Percentiles rank a stretch among this genome's conserved stretches.
phyloP scores from a whole-genome alignment of 2,113 vertebrate genomes.

The Cryptomyrus ogoouensis region DNA sequence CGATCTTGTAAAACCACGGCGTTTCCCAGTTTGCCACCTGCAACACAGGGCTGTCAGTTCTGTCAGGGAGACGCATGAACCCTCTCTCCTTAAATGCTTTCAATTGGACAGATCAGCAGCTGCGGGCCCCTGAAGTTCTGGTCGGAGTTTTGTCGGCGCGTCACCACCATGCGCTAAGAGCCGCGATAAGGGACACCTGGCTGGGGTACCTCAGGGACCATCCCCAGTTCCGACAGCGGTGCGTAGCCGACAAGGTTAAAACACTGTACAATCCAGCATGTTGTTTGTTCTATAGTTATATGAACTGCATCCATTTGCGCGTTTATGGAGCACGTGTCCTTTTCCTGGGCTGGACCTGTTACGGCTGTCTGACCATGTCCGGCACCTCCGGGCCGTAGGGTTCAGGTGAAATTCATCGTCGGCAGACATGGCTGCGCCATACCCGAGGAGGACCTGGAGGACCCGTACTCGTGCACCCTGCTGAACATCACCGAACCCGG shows the following conservation, averaged over 20 bases:
- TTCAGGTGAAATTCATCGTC: conserved; percentile 94
- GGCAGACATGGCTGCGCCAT: conserved; percentile 79
- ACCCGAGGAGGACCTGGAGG: conserved; percentile 88
- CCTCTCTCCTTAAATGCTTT: background rate
- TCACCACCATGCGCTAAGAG: conserved; percentile 76
- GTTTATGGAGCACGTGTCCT: background rate
- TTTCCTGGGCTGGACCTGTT: background rate
- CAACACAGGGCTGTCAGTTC: background rate
- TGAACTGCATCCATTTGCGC: background rate
- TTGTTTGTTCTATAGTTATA: background rate
- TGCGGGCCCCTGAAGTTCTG: conserved; percentile 68
- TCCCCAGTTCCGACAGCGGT: conserved; percentile 74
- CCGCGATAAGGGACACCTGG: conserved; percentile 85
- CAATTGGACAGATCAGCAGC: conserved; percentile 42
- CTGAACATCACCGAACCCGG: conserved; percentile 87
- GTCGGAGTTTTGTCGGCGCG: conserved; percentile 90
- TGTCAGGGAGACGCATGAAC: background rate
- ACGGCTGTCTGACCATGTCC: conserved; percentile 12
- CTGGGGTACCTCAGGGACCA: conserved; percentile 74
- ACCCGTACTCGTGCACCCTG: conserved; percentile 86
- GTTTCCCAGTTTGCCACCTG: background rate
- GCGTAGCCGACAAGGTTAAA: conserved; percentile 20
- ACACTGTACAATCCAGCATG: background rate
- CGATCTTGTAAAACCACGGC: background rate
- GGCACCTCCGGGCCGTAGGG: conserved; percentile 57